Percentiles rank a stretch among this genome's conserved stretches.
These are phyloP conservation scores for Slavum lentiscoides DNA, from an alignment of 2,888 invertebrate genomes.

Conservation along the genomic window DNA sequence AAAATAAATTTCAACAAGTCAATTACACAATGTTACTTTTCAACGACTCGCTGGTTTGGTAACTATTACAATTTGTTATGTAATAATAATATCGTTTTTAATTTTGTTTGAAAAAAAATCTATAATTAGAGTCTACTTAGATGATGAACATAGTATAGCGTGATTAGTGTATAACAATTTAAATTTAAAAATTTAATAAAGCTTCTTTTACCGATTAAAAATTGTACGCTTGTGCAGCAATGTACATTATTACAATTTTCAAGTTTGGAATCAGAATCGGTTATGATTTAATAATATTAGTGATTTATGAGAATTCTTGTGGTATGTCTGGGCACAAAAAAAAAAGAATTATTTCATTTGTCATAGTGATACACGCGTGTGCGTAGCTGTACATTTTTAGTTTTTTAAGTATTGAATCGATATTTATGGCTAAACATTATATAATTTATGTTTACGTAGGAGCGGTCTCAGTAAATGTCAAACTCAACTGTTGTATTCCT, in stretches of 20 bases:
- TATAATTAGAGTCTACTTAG: background rate
- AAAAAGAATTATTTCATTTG: background rate
- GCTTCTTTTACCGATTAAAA: no score
- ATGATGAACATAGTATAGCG: background rate
- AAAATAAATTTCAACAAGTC: constrained; percentile 47
- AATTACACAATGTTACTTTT: constrained; percentile 44
- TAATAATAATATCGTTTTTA: background rate
- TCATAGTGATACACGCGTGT: background rate
- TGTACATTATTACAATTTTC: no score
- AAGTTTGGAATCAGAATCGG: no score
- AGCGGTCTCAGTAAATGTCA: constrained; percentile 44
- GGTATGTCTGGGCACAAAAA: background rate
- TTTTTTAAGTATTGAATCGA: background rate
- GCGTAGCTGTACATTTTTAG: no score
- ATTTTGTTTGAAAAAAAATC: background rate
- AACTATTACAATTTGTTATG: constrained; percentile 5
- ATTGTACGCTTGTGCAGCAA: no score
- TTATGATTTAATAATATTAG: no score
- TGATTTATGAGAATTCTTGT: no score
- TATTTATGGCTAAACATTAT: background rate
- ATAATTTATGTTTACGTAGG: constrained; percentile 3
- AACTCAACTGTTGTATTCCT: constrained; percentile 48
- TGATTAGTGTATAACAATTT: no score
- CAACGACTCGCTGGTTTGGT: constrained; percentile 49
- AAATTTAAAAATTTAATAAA: no score